Evolutionary conservation across 2,113 vertebrate genomes (phyloP).

Genomic region (Mandrillus leucophaeus): DNA sequence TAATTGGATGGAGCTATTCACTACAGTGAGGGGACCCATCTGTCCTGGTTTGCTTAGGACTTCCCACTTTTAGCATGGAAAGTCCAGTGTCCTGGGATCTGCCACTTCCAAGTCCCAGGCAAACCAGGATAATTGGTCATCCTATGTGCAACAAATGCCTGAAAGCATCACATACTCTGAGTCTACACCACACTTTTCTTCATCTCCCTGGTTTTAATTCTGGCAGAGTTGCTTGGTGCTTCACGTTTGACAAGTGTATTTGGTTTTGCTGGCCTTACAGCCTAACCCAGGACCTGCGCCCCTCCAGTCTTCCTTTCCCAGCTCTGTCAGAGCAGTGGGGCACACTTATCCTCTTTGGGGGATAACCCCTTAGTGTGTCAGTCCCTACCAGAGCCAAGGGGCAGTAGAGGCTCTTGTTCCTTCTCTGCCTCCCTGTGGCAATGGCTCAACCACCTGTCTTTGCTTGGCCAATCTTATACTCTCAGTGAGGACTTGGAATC

Average conservation of each 20-base stretch:
- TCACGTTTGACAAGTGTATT: neutral
- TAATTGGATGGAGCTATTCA: neutral
- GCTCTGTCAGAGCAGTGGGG: neutral
- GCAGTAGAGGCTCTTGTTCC: neutral
- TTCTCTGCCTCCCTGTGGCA: neutral
- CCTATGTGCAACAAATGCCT: neutral
- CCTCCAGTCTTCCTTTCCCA: rapidly evolving
- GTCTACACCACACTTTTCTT: neutral
- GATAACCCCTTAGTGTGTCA: neutral
- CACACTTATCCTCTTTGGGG: neutral
- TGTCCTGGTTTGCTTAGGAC: neutral
- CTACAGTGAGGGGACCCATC: too few relatives aligned
- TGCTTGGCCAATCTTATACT: neutral
- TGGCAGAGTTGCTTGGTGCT: neutral
- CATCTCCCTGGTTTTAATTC: neutral
- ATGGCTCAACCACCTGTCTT: neutral
- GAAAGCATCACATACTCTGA: neutral
- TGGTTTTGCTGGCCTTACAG: neutral
- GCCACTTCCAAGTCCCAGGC: neutral
- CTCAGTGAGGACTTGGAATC: neutral
- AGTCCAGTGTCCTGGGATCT: neutral
- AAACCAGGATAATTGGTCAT: neutral
- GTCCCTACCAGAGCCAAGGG: neutral
- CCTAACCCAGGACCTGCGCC: rapidly evolving
- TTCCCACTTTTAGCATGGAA: neutral